phyloP scores from a whole-genome alignment of 2,113 vertebrate species.

The Laticauda colubrina region DNA sequence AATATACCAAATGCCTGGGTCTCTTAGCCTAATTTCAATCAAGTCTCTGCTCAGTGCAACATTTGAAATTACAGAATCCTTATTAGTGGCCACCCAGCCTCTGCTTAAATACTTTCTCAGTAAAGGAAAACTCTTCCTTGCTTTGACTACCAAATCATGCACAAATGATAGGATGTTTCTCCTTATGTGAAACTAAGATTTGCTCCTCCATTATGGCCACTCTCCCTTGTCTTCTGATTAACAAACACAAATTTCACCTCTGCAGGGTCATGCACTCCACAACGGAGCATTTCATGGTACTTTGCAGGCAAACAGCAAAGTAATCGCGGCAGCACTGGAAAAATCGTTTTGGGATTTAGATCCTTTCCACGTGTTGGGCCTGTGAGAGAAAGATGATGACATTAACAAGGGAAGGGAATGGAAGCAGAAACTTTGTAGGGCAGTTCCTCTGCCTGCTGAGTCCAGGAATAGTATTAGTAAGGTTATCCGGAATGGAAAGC shows the following conservation, averaged over 20 bases:
- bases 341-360: constrained; percentile 84
- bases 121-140: not conserved
- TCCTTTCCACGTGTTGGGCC: constrained; percentile 82
- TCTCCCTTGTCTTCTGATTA: not conserved
- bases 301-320: constrained; percentile 80
- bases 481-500: not conserved
- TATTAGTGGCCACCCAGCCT: not conserved
- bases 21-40: not conserved
- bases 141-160: not conserved
- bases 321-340: constrained; percentile 78
- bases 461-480: not conserved
- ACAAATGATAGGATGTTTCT: not conserved
- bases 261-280: constrained; percentile 59
- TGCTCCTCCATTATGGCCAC: not conserved
- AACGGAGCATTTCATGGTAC: constrained; percentile 77
- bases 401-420: not conserved
- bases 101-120: not conserved
- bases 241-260: constrained; percentile 65
- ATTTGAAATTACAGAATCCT: not conserved
- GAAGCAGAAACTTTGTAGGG: not conserved
- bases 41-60: not conserved
- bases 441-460: not conserved
- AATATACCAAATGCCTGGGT: not conserved
- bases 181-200: not conserved
- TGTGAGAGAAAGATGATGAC: constrained; percentile 42